Conservation (phyloP, 2,797 vertebrate species). For the Petrocephalus schoutedeni region DNA sequence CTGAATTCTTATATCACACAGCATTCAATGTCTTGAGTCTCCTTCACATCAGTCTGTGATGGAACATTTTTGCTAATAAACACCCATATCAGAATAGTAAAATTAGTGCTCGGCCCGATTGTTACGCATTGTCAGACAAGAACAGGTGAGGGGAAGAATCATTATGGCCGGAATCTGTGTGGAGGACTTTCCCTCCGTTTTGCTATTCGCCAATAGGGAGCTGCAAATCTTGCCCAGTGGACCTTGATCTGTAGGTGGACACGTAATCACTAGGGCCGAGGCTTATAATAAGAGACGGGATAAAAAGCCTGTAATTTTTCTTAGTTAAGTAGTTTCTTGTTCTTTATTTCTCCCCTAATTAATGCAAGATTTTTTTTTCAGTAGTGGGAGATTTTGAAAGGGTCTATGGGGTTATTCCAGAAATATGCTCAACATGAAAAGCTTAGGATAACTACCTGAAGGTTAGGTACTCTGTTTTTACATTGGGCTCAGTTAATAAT, state of each 20-base stretch:
- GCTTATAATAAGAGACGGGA: not conserved
- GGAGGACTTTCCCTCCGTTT: not conserved
- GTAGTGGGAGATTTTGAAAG: constrained; percentile 17
- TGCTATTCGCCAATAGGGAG: not conserved
- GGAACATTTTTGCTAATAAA: not conserved
- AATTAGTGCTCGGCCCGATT: not conserved
- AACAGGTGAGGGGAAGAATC: not conserved
- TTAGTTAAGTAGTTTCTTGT: not conserved
- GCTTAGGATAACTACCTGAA: constrained; percentile 20
- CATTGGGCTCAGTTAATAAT: constrained; percentile 20
- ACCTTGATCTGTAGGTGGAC: not conserved
- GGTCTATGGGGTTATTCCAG: constrained; percentile 18
- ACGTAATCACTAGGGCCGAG: not conserved
- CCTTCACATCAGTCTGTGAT: not conserved
- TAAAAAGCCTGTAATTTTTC: constrained; percentile 16
- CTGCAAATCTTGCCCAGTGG: not conserved
- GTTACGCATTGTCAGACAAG: not conserved
- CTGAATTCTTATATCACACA: not conserved
- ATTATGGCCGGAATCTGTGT: not conserved
- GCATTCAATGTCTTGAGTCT: not conserved
- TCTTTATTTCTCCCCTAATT: constrained; percentile 22
- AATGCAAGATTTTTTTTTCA: constrained; percentile 12
- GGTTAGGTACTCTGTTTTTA: constrained; percentile 23
- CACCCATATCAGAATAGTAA: not conserved
- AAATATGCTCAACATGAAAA: constrained; percentile 25